Percentiles rank a stretch among this genome's conserved stretches.
Conservation (phyloP, 2,113 vertebrate genomes). For the Petaurus breviceps region DNA sequence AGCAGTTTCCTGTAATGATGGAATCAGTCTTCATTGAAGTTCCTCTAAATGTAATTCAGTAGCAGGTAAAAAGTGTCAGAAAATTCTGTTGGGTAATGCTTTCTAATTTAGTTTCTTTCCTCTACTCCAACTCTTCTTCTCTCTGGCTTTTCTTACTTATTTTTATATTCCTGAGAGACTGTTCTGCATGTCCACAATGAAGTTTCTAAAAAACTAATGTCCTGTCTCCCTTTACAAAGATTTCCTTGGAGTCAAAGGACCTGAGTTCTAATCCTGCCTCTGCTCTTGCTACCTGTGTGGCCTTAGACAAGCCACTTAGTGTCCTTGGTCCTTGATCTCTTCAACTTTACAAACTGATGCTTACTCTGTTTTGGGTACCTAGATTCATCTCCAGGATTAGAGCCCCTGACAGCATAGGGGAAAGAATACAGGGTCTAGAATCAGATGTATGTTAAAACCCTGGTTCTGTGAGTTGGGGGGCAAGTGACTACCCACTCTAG, state of each 20-base stretch:
- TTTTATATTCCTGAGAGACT: background rate
- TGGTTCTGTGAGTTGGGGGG: background rate
- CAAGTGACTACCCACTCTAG: background rate
- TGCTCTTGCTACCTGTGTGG: background rate
- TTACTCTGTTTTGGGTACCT: background rate
- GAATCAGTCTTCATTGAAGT: background rate
- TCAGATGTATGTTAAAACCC: background rate
- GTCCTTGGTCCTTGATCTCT: background rate
- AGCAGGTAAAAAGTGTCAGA: background rate
- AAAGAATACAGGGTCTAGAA: background rate
- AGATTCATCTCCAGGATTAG: background rate
- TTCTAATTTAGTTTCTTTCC: background rate
- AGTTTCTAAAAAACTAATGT: background rate
- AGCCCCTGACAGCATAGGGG: background rate
- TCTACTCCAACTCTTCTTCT: background rate
- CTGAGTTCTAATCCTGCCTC: background rate
- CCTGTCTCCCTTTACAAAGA: background rate
- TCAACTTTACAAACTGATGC: background rate
- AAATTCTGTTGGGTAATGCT: background rate
- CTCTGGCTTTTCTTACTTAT: background rate
- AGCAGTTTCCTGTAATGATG: background rate
- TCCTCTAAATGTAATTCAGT: background rate
- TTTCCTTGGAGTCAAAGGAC: background rate
- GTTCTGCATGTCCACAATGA: background rate
- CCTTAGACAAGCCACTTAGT: background rate